A percentile compares a stretch with the other conserved stretches of the same genome.
Evolutionary conservation across 1,140 invertebrate species (phyloP).

Genomic region (Drosophila sucinea): DNA sequence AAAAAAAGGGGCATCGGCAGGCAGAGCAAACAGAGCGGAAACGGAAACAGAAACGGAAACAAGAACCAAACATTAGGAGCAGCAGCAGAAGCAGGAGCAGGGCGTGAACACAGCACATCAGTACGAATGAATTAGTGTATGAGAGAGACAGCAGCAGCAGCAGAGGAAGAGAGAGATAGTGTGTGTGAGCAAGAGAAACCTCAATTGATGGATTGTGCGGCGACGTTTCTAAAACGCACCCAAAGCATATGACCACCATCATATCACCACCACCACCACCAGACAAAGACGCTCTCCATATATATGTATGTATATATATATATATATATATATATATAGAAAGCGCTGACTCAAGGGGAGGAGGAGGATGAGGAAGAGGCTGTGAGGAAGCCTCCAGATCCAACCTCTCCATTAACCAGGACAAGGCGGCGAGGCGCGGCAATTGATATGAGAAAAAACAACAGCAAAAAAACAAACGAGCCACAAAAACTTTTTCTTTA

Average conservation of each 20-base stretch:
- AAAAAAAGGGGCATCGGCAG: constrained; percentile 38
- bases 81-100: not conserved
- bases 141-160: constrained; percentile 18
- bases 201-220: constrained; percentile 14
- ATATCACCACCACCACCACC: not conserved
- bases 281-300: constrained; percentile 5
- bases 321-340: constrained; percentile 8
- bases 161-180: constrained; percentile 7
- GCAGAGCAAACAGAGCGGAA: constrained; percentile 7
- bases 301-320: constrained; percentile 11
- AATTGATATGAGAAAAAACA: constrained; percentile 15
- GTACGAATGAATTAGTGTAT: not conserved
- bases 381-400: not conserved
- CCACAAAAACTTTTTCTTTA: constrained; percentile 36
- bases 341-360: not conserved
- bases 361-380: not conserved
- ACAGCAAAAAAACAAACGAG: not conserved
- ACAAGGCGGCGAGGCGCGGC: constrained; percentile 2
- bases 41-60: constrained; percentile 13
- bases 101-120: not conserved
- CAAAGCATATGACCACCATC: constrained; percentile 18
- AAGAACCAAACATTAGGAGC: constrained; percentile 28
- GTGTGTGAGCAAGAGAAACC: constrained; percentile 11
- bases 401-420: not conserved
- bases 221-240: constrained; percentile 30